Evolutionary conservation across 2,797 vertebrate species (phyloP).

Genomic region (Champsocephalus esox): DNA sequence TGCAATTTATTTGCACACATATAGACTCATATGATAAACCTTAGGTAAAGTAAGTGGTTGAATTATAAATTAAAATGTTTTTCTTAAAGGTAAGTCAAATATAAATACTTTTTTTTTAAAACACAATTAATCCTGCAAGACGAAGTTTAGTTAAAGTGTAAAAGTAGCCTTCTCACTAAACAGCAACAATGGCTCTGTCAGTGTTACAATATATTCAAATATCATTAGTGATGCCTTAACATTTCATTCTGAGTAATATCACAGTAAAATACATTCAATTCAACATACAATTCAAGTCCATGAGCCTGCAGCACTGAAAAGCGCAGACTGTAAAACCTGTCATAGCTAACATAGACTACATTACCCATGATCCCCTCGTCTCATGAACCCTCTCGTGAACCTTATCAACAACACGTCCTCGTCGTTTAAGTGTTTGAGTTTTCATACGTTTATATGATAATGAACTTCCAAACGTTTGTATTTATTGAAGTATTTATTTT

Average conservation of each 20-base stretch:
- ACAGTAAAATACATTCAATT: too few species aligned
- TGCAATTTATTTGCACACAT: background rate
- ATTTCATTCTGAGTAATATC: too few species aligned
- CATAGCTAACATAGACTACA: slow-evolving; percentile 64
- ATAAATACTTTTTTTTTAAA: too few species aligned
- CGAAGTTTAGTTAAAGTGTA: background rate
- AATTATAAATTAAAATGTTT: background rate
- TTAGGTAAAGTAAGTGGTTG: background rate
- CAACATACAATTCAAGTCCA: too few species aligned
- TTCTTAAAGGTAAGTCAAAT: too few species aligned
- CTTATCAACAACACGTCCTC: background rate
- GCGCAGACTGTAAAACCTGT: background rate
- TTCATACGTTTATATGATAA: background rate
- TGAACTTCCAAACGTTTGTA: background rate
- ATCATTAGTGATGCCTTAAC: background rate
- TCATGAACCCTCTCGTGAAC: slow-evolving; percentile 8
- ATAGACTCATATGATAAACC: background rate
- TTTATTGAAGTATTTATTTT: fast-evolving
- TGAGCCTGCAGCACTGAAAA: too few species aligned
- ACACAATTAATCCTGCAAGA: background rate
- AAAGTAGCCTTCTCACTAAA: too few species aligned
- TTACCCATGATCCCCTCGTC: slow-evolving; percentile 70
- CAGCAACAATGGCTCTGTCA: background rate
- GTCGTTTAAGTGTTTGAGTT: background rate
- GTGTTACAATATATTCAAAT: background rate